Base-by-base conservation (phyloP, 2,113 vertebrate species). In the Serinus canaria region DNA sequence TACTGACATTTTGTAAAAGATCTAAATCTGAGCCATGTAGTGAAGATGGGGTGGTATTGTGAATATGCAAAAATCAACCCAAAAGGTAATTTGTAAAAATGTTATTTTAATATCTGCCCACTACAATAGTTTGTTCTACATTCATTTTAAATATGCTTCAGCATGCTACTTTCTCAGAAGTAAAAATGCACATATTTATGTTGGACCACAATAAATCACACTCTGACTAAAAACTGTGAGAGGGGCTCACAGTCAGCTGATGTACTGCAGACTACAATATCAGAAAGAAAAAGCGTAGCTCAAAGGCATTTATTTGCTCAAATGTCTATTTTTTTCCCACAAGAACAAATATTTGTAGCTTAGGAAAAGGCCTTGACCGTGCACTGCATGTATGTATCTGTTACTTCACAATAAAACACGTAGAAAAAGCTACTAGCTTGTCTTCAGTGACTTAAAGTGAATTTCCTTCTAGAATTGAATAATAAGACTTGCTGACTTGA, bases 391-490 rank as follows among this genome's bases (percentile, higher is more conserved):
- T 59, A 56, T 70, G 35, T 84, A 80, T 69, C 69, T 77, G 60
- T 49, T 96, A 90, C 27, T 72, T 91, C 80, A 90, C 68, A 92
- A 94, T 66, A 89, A 89, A 95, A 91, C 46, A 72, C 27, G 3
- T 27, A 83, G 76, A 82, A 95, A 96, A 95, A 95, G 39, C 58
- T 66, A 89, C 63, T 88, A 90, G 30, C 19, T 89, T 91, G 72
- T 70, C 55, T 93, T 91, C 59, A 66, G 63, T 74, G 89, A 96
- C 76, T 72, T 95, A 66, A 93, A 37, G 69, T 83, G 83, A 96
- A 97, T 90, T 94, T 94, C 69, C 58, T 85, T 96, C 72, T 91
- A 89, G 89, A 94, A 88, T 63, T 88, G 47, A 96, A 89, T 94
- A 96, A 88, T 62, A 73, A 83, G 87, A 89, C 53, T 84, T 89